phyloP scores from a whole-genome alignment of 1,140 invertebrate species.

The Ostrea denselamellosa region DNA sequence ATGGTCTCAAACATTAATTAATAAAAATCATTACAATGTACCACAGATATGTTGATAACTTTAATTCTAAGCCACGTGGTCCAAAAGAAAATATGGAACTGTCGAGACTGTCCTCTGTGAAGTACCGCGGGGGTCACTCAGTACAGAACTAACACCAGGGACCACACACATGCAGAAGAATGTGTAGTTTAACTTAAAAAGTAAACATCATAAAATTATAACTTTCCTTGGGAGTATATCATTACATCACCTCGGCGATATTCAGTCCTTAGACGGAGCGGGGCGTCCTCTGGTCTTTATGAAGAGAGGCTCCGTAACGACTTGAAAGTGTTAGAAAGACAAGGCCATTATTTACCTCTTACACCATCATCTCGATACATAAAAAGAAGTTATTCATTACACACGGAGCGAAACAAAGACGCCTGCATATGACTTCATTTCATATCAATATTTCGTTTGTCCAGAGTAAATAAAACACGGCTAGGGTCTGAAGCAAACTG shows the following conservation, averaged over 20 bases:
- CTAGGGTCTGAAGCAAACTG: conserved; percentile 14
- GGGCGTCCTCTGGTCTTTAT: neutral
- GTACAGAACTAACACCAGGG: neutral
- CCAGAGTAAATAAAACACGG: conserved; percentile 1
- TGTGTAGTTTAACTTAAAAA: conserved; percentile 15
- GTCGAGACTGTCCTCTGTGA: neutral
- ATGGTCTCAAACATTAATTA: too few relatives aligned
- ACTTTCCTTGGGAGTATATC: conserved; percentile 24
- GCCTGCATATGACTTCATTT: conserved; percentile 37
- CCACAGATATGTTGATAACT: too few relatives aligned
- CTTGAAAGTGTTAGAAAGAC: conserved; percentile 34
- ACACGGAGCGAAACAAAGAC: conserved; percentile 18
- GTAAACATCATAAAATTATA: conserved; percentile 38
- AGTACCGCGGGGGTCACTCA: neutral
- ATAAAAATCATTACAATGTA: too few relatives aligned
- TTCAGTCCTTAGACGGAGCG: neutral
- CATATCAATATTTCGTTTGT: conserved; percentile 37
- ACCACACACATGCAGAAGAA: conserved; percentile 3
- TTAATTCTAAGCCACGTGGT: too few relatives aligned
- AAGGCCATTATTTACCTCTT: conserved; percentile 24
- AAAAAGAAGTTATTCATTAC: conserved; percentile 35
- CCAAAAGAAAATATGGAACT: too few relatives aligned
- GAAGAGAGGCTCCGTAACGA: conserved; percentile 6
- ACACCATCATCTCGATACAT: neutral
- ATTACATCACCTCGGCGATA: conserved; percentile 21